These are phyloP conservation scores for Sarcophaga peregrina DNA, from an alignment of 1,140 invertebrate genomes.

Conservation along the genomic window DNA sequence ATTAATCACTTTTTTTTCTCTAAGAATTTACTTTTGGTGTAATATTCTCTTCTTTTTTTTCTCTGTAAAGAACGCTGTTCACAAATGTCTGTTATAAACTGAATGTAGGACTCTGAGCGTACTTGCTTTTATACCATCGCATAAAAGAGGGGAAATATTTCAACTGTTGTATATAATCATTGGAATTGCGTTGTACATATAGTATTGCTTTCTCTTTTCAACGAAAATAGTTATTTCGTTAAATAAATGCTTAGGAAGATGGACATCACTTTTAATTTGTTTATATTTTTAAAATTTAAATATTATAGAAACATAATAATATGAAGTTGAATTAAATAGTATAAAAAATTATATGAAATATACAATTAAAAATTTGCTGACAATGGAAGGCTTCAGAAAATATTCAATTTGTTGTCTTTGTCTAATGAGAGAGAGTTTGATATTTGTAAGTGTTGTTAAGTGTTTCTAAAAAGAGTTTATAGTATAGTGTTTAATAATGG, in stretches of 20 bases:
- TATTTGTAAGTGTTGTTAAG: not conserved
- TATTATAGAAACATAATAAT: not conserved
- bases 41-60: not conserved
- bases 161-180: not conserved
- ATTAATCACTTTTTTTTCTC: not conserved
- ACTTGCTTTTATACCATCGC: not conserved
- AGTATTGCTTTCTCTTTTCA: not conserved
- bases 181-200: not conserved
- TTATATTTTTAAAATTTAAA: not conserved
- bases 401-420: constrained; percentile 7
- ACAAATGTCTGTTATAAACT: constrained; percentile 27
- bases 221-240: not conserved
- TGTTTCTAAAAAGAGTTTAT: no score
- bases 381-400: not conserved
- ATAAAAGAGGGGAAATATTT: not conserved
- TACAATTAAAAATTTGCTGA: not conserved
- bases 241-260: not conserved
- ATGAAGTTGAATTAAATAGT: not conserved
- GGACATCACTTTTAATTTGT: not conserved
- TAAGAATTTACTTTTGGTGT: not conserved
- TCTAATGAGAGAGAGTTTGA: not conserved
- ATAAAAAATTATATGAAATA: not conserved
- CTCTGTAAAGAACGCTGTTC: constrained; percentile 28
- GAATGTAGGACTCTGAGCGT: not conserved
- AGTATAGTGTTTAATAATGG: no score